Percentiles rank a stretch among this genome's conserved stretches.
phyloP scores from a whole-genome alignment of 2,797 vertebrate genomes.

The Huso huso region DNA sequence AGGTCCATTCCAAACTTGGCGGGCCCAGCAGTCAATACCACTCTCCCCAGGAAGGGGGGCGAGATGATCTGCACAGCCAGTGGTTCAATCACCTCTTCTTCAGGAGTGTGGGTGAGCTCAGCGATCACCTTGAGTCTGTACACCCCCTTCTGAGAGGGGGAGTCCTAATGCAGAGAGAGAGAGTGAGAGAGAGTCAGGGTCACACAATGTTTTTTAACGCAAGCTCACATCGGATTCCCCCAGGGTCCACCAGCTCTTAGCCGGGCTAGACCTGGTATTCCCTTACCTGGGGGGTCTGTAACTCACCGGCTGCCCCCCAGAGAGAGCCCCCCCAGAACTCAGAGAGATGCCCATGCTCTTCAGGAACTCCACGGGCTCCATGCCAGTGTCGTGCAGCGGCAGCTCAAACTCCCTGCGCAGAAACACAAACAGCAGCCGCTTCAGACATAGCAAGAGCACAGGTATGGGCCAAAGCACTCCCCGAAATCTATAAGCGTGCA shows the following conservation, averaged over 20 bases:
- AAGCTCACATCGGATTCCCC: too few relatives aligned
- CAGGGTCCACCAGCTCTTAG: too few relatives aligned
- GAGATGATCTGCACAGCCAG: slow-evolving; percentile 68
- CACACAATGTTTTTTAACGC: too few relatives aligned
- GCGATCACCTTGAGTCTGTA: slow-evolving; percentile 61
- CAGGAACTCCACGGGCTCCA: slow-evolving; percentile 68
- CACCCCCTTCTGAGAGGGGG: slow-evolving; percentile 51
- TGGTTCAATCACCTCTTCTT: slow-evolving; percentile 55
- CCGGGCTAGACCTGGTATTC: not conserved
- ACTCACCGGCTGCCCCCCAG: not conserved
- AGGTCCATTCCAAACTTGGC: slow-evolving; percentile 75
- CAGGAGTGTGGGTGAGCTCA: slow-evolving; percentile 50
- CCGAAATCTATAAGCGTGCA: not conserved
- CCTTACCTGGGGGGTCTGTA: not conserved
- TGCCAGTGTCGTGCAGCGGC: slow-evolving; percentile 58
- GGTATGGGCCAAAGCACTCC: not conserved
- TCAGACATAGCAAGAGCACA: not conserved
- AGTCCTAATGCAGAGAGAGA: slow-evolving; percentile 5
- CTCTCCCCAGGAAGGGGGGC: slow-evolving; percentile 62
- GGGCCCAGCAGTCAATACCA: slow-evolving; percentile 62
- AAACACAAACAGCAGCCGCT: not conserved
- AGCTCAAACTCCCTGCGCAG: slow-evolving; percentile 57
- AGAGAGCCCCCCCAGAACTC: slow-evolving; percentile 31
- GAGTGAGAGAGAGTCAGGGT: not conserved
- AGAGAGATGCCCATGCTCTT: slow-evolving; percentile 72